Conservation (phyloP, 2,113 vertebrate genomes). For the Pomatorhinus ruficollis region DNA sequence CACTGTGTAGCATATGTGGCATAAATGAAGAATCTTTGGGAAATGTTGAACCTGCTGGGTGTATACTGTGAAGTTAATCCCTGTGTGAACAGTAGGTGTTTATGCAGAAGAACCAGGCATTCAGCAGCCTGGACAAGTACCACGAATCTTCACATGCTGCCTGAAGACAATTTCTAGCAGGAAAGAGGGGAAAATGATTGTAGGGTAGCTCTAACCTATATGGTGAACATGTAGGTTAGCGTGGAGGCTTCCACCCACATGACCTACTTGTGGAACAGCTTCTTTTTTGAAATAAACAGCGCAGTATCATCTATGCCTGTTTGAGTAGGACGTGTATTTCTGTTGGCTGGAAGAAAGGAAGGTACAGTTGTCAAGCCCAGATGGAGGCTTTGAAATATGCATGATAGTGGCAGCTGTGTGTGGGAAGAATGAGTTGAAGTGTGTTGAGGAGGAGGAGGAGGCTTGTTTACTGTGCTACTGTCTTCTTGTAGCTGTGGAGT, state of each 20-base stretch:
- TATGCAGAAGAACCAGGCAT: constrained; percentile 22
- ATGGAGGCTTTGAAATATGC: constrained; percentile 79
- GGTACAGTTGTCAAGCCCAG: constrained; percentile 78
- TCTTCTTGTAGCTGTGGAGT: constrained; percentile 56
- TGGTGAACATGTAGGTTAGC: constrained; percentile 10
- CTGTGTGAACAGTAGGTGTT: constrained; percentile 35
- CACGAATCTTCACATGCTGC: not conserved
- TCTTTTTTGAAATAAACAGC: constrained; percentile 64
- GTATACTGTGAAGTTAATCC: constrained; percentile 50
- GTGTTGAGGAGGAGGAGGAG: constrained; percentile 71
- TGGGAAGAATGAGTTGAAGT: constrained; percentile 77
- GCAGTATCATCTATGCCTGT: constrained; percentile 41
- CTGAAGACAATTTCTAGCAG: not conserved
- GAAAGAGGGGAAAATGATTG: not conserved
- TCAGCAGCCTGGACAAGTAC: constrained; percentile 21
- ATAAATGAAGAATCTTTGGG: not conserved
- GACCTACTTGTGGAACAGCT: constrained; percentile 52
- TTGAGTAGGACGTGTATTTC: constrained; percentile 75
- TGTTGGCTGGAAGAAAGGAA: constrained; percentile 75
- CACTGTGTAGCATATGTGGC: not conserved
- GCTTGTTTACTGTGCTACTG: constrained; percentile 65
- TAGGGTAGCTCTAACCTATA: not conserved
- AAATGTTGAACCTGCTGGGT: constrained; percentile 44
- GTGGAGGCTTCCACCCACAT: constrained; percentile 25
- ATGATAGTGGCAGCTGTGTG: constrained; percentile 80